Conservation (phyloP, 2,113 vertebrate genomes). For the Gymnorhina tibicen region DNA sequence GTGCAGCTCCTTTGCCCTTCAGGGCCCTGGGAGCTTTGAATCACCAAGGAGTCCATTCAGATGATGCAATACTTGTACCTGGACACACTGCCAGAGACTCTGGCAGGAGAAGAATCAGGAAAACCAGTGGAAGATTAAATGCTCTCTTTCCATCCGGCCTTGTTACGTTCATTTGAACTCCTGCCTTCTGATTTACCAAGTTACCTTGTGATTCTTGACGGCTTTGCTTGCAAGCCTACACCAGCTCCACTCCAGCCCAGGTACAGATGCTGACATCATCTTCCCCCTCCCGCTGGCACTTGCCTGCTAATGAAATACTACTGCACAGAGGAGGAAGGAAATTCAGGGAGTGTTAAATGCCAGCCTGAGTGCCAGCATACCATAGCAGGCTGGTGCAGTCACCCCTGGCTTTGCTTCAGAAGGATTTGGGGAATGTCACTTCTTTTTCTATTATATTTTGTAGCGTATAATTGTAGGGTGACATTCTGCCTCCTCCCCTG, state of each 20-base stretch:
- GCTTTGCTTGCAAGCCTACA: not conserved
- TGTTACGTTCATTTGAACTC: not conserved
- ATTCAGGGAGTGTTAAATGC: not conserved
- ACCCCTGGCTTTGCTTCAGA: constrained; percentile 18
- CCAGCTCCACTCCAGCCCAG: not conserved
- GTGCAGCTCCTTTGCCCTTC: not conserved
- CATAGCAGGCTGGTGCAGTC: constrained; percentile 21
- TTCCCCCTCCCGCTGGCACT: not conserved
- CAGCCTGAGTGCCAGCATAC: not conserved
- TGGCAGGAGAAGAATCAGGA: not conserved
- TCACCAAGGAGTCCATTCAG: not conserved
- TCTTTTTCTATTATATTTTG: not conserved
- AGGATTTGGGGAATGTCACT: not conserved
- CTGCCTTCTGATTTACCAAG: not conserved
- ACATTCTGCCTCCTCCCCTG: not conserved
- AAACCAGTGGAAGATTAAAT: not conserved
- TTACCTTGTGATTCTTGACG: not conserved
- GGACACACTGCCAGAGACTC: not conserved
- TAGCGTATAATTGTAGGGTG: not conserved
- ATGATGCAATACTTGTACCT: not conserved
- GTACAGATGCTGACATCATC: not conserved
- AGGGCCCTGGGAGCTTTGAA: not conserved
- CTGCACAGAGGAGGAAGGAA: not conserved
- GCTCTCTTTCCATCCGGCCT: not conserved
- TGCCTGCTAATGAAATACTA: not conserved